Evolutionary conservation across 2,113 vertebrate species (phyloP), one percentile per base, ranked within the genome.

Genomic region (Atrichornis clamosus): DNA sequence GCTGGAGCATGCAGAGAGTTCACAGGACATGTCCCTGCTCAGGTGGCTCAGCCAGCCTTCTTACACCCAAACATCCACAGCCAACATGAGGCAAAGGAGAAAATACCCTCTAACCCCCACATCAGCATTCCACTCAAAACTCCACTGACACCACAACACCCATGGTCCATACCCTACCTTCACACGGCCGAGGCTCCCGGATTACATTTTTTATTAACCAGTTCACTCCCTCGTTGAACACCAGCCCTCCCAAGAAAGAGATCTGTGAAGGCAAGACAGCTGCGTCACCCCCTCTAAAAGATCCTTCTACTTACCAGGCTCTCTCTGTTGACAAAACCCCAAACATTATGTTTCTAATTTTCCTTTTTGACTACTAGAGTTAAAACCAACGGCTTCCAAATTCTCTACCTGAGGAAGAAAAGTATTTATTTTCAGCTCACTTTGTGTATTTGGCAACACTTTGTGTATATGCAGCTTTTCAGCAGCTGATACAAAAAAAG

Each of bases 121-220:
- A 56, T 8, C 15, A 88, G n/a, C 75, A 67, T 39, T 77, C 50
- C 83, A 63, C 74, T 79, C 69, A 14, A 20, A 69, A 35, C n/a
- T 41, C 33, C 35, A 44, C 27, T 9, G 2, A 17, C 50, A 58
- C 21, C 72, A 23, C 5, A 26, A 37, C n/a, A 9, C 18, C 64
- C 56, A 3, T 0, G 13, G n/a, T 35, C 49, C 59, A 73, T 27
- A 59, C 72, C 68, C 69, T 97, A 99, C 99, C 99, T 99, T 99
- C 98, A 13, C 99, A 99, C 33, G 99, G 99, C 93, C 99, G 98
- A 11, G 99, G 99, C 97, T 99, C 99, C 97, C 98, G 98, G 97
- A 99, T 95, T 86, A 99, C 98, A 96, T 99, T 98, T 97, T 99
- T 99, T 95, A 99, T 98, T 94, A 99, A 87, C 99, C 99, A 99